phyloP scores from a whole-genome alignment of 2,888 invertebrate species.

The Agrochola circellaris region DNA sequence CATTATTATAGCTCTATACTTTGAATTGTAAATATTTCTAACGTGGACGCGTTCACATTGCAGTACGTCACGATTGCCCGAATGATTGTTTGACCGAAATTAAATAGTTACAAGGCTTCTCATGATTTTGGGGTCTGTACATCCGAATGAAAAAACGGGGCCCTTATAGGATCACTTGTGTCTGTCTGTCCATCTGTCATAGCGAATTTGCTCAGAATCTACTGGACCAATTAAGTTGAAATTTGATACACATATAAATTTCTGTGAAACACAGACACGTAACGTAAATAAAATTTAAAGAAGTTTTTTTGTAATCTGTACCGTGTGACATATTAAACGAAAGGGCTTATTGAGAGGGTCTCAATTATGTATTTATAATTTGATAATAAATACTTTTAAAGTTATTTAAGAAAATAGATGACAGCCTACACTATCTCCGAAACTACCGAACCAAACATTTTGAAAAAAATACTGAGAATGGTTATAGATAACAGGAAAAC shows the following conservation, averaged over 20 bases:
- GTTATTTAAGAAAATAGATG: not conserved
- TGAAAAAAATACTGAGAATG: not conserved
- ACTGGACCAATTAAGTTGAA: not conserved
- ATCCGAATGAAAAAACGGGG: not conserved
- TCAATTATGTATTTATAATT: not conserved
- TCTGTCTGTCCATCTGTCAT: not conserved
- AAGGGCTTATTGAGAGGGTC: not conserved
- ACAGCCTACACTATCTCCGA: not conserved
- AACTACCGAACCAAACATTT: not conserved
- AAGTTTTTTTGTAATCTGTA: not conserved
- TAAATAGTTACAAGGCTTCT: not conserved
- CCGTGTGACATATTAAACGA: not conserved
- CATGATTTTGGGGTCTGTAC: not conserved
- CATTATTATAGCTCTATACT: conserved; percentile 51
- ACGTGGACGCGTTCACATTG: conserved; percentile 54
- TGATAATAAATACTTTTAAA: not conserved
- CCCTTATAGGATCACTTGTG: not conserved
- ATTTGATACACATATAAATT: not conserved
- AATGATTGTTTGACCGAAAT: not conserved
- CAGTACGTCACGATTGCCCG: not conserved
- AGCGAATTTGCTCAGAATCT: not conserved
- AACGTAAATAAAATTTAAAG: not conserved
- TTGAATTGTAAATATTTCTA: conserved; percentile 62
- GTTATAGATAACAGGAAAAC: not conserved
- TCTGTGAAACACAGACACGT: not conserved